phyloP scores from a whole-genome alignment of 2,113 vertebrate genomes.

The Anhinga rufa region DNA sequence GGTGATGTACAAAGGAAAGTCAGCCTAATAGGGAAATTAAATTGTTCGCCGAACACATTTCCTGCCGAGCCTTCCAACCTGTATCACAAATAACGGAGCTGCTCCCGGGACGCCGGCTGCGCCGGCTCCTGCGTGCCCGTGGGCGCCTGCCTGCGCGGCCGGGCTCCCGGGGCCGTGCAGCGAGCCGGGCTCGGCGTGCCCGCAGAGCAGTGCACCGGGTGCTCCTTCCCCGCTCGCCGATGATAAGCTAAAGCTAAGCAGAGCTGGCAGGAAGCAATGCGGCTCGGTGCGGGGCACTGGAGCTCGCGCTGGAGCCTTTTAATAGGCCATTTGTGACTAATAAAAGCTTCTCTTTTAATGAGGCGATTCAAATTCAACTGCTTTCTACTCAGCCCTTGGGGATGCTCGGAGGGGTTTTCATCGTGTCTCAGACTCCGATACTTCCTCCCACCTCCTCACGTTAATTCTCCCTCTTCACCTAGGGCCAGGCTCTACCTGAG shows the following conservation, averaged over 20 bases:
- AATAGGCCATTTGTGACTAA: neutral
- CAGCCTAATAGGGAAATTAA: neutral
- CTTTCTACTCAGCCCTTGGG: neutral
- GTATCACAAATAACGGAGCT: neutral
- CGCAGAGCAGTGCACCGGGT: fast-evolving
- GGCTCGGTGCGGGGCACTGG: neutral
- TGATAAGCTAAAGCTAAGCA: neutral
- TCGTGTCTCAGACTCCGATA: fast-evolving
- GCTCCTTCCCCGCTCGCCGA: neutral
- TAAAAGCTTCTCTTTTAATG: neutral
- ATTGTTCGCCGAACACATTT: neutral
- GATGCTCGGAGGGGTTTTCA: neutral
- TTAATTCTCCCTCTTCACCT: neutral
- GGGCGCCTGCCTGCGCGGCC: neutral
- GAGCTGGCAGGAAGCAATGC: neutral
- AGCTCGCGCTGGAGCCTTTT: neutral
- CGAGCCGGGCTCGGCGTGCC: neutral
- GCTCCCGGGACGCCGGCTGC: neutral
- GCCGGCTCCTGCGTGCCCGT: neutral
- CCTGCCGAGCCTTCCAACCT: neutral
- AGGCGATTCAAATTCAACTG: neutral
- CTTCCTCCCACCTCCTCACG: neutral
- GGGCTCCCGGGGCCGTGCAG: neutral
- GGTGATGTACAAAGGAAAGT: neutral
- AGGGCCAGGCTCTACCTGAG: neutral